Percentiles rank a stretch among this genome's conserved stretches.
Conservation (phyloP, 2,113 vertebrate species). For the Anolis carolinensis region DNA sequence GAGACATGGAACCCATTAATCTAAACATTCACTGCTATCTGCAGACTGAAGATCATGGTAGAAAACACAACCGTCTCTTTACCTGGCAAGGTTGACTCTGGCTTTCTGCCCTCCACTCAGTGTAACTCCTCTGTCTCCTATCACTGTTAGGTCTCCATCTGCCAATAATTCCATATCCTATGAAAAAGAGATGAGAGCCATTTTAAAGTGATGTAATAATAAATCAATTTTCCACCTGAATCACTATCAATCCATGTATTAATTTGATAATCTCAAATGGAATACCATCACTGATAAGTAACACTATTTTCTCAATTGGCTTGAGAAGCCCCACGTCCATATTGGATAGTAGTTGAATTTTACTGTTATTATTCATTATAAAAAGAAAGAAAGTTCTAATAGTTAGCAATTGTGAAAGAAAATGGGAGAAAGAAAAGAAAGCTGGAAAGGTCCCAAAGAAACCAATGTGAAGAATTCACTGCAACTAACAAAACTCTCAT, state of each 20-base stretch:
- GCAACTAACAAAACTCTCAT: neutral
- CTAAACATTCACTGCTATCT: neutral
- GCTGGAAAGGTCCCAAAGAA: neutral
- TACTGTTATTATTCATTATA: neutral
- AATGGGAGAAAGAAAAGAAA: too few species aligned
- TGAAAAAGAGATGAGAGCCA: neutral
- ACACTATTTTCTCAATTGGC: neutral
- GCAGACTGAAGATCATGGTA: neutral
- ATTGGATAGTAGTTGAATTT: neutral
- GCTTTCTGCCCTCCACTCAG: slow-evolving; percentile 96
- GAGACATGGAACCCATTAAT: neutral
- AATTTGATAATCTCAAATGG: neutral
- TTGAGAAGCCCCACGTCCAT: neutral
- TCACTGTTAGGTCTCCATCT: slow-evolving; percentile 87
- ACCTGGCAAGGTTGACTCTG: slow-evolving; percentile 92
- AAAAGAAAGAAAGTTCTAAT: neutral
- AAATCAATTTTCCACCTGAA: neutral
- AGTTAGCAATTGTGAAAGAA: neutral
- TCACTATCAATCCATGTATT: neutral
- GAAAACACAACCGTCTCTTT: neutral
- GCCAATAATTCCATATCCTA: slow-evolving; percentile 90
- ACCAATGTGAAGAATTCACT: neutral
- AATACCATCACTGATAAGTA: neutral
- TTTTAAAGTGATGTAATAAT: neutral
- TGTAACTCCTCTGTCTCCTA: slow-evolving; percentile 91